Base-by-base conservation (phyloP, 1,140 invertebrate genomes). In the Cotesia chilonis region DNA sequence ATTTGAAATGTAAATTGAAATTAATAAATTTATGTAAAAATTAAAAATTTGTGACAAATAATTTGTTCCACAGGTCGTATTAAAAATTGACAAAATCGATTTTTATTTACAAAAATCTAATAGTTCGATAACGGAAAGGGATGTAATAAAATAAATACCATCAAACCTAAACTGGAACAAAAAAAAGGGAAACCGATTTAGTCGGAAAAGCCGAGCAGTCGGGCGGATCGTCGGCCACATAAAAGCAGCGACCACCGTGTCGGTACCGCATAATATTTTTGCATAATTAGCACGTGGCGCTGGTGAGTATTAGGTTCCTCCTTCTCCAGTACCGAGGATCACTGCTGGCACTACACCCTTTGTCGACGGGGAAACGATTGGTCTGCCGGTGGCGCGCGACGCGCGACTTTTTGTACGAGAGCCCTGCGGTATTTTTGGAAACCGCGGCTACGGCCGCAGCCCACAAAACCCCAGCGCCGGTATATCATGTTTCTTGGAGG, bases 391-490 rank as follows among this genome's bases (percentile, higher is more conserved):
- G 82, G 79, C 77, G 79, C 75, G 65, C 66, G 70, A 51, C 35
- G 57, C 79, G 84, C 86, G 88, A 89, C 87, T 88, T 89, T 90
- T 90, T 90, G 73, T 71, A 64, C 36, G 55, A 63, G 77, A 79
- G 77, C 78, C 78, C 69, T 83, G 85, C 73, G 84, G 85, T 86
- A 86, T 85, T 86, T 86, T 87, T 82, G 85, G 84, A 84, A 84
- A 85, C 83, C 82, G 72, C 77, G 75, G 72, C 72, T 71, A 74
- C 76, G 76, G 71, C 79, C 77, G 69, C 78, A 76, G 68, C 78
- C 75, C 74, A 60, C 76, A 71, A 71, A 69, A 61, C 72, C 72
- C 72, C 66, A 55, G 68, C 72, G 70, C 70, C 74, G 76, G 79
- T 84, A 84, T 85, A 86, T 86, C 83, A 85, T 83, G 84, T 87